Conservation (phyloP, 2,113 vertebrate species). For the Penelope pileata region DNA sequence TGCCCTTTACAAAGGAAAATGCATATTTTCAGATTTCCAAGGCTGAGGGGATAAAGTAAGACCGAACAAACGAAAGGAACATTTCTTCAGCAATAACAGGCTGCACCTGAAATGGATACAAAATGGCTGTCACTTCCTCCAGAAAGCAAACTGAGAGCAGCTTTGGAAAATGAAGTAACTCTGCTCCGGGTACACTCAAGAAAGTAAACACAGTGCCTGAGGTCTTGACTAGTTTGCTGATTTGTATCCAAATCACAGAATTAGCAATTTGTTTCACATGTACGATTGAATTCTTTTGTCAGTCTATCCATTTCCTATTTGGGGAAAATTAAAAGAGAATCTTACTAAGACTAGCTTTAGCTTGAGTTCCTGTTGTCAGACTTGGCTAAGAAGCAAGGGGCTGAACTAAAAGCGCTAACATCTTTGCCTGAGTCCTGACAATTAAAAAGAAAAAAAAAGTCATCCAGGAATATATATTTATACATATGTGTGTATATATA, state of each 20-base stretch:
- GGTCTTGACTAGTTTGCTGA: neutral
- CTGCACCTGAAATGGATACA: neutral
- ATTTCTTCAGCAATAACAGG: neutral
- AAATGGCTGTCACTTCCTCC: neutral
- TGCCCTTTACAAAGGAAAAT: neutral
- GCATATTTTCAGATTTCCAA: neutral
- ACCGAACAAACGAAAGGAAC: neutral
- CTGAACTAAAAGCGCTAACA: neutral
- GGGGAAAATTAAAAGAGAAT: neutral
- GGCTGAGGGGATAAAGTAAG: neutral
- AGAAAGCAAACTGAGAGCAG: neutral
- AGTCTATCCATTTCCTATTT: neutral
- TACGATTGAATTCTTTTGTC: neutral
- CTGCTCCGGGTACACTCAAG: neutral
- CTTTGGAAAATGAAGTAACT: neutral
- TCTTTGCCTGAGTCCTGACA: neutral
- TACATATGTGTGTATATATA: rapidly evolving
- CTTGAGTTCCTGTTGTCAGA: neutral
- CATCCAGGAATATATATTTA: neutral
- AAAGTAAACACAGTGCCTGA: neutral
- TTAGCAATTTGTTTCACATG: neutral
- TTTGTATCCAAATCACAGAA: neutral
- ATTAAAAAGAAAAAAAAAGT: too few species aligned
- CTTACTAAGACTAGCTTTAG: neutral
- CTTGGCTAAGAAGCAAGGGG: neutral